phyloP scores from a whole-genome alignment of 2,113 vertebrate genomes.

The Spea bombifrons region DNA sequence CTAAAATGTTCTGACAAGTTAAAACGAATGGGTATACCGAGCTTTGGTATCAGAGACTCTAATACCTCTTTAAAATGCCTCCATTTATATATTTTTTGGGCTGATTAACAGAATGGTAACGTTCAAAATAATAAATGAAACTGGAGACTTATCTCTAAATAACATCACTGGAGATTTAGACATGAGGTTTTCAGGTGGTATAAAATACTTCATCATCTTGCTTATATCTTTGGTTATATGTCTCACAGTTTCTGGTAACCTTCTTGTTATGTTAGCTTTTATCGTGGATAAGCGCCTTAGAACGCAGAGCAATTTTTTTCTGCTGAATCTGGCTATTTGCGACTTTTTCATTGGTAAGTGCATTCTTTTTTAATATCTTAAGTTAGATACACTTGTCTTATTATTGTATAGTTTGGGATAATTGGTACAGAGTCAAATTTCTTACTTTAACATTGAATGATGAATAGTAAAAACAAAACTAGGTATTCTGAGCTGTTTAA shows the following conservation, averaged over 20 bases:
- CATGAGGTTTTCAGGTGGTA: neutral
- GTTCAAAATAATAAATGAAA: neutral
- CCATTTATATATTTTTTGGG: neutral
- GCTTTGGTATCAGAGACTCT: too few relatives aligned
- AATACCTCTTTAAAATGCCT: too few relatives aligned
- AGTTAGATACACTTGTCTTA: too few relatives aligned
- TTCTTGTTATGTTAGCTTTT: constrained; percentile 31
- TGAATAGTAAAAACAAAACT: too few relatives aligned
- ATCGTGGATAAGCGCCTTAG: constrained; percentile 23
- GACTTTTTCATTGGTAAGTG: constrained; percentile 38
- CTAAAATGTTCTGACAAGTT: too few relatives aligned
- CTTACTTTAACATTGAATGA: too few relatives aligned
- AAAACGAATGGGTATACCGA: too few relatives aligned
- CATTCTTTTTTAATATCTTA: too few relatives aligned
- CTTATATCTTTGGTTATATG: constrained; percentile 21
- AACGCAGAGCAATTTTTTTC: constrained; percentile 27
- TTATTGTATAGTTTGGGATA: too few relatives aligned
- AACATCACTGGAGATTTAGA: neutral
- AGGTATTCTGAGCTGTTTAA: too few relatives aligned
- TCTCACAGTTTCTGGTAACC: constrained; percentile 21
- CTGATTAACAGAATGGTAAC: neutral
- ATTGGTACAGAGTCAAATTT: too few relatives aligned
- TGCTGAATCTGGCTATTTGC: constrained; percentile 33
- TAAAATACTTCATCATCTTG: neutral
- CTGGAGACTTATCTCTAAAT: neutral